Evolutionary conservation across 2,797 vertebrate genomes (phyloP), one percentile per base, ranked within the genome.

Genomic region (Cossypha heuglini): DNA sequence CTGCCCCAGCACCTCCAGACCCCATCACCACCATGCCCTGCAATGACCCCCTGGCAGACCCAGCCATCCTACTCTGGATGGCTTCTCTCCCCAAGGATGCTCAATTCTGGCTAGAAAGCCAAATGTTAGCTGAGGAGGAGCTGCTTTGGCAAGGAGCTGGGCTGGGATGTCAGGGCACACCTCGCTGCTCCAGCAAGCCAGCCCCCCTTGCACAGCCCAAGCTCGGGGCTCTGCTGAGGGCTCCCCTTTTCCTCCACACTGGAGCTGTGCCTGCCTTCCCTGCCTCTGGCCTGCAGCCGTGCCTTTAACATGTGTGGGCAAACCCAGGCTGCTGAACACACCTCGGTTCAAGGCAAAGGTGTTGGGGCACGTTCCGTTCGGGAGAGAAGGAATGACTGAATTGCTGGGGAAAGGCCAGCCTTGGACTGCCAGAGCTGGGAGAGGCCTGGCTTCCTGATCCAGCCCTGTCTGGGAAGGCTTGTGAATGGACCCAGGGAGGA

Each of bases 271-370:
- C 49, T 95, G 93, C 2, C 28, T 94, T 37, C 90, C 78, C 58
- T 85, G 76, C 67, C 45, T 42, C 88, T 95, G 0, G 64, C 96
- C 93, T 90, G 87, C 72, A 97, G 96, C 88, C 0, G 3, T 82
- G 48, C 73, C 94, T 97, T 84, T 95, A 84, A 97, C 96, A 85
- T 86, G 97, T 96, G 96, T 93, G 94, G 96, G 97, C 97, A 97
- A 92, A 97, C 78, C 62, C 82, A 35, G 81, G 76, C 11, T 90
- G 90, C 58, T 66, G 58, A 93, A 87, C 0, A 22, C 59, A 91
- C 11, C 77, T 83, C 35, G 3, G 85, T 83, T 93, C 85, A 94
- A 95, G 88, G 72, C 76, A 94, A 95, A 96, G 93, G 72, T 92
- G 90, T 96, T 10, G 3, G 82, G 79, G 86, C 95, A 94, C 13